Conservation (phyloP, 2,888 invertebrate species). For the Rugalucina vietnamica region DNA sequence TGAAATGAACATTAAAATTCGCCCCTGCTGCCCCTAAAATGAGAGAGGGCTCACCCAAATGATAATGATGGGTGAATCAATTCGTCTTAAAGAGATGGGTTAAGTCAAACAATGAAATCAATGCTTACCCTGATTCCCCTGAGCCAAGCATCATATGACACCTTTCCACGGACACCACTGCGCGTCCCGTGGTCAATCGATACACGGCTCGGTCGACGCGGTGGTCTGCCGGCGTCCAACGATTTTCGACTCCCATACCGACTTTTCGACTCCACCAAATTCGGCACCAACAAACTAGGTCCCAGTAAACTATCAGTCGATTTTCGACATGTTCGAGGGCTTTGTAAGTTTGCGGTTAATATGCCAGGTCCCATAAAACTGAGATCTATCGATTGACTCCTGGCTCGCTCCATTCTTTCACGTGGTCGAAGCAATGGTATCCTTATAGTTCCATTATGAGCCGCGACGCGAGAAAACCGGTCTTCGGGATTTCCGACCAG, state of each 20-base stretch:
- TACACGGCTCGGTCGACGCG: neutral
- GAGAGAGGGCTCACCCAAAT: no score
- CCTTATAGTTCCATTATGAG: no score
- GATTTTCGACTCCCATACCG: neutral
- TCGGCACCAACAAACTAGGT: neutral
- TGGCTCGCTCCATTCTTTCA: neutral
- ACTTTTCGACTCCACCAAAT: neutral
- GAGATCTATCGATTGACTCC: neutral
- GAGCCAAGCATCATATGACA: conserved; percentile 1
- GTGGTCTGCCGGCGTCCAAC: neutral
- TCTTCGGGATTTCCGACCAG: no score
- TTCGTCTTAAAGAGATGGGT: no score
- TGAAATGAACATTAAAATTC: no score
- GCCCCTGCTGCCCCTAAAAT: no score
- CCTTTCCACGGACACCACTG: neutral
- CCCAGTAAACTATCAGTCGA: neutral
- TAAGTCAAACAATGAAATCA: no score
- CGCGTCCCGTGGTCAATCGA: neutral
- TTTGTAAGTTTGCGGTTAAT: neutral
- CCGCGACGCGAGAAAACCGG: no score
- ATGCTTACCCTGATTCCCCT: neutral
- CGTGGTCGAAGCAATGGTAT: no score
- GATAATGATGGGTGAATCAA: no score
- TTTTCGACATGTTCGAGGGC: neutral
- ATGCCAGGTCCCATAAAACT: neutral